phyloP scores from a whole-genome alignment of 2,888 invertebrate species.

The Andrena hattorfiana region DNA sequence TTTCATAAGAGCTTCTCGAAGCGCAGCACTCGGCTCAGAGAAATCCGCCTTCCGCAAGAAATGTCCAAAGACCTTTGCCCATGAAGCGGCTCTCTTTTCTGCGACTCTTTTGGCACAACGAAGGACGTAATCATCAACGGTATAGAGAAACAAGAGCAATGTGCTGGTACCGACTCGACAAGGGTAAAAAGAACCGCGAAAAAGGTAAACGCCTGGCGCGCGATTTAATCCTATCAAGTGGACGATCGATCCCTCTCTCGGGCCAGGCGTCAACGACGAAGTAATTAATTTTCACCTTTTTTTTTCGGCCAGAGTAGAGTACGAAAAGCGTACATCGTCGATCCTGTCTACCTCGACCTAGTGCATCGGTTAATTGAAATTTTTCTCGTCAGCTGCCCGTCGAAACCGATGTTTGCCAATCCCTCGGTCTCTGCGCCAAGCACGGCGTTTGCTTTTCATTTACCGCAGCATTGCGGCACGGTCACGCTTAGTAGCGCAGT shows the following conservation, averaged over 20 bases:
- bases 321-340: slow-evolving; percentile 60
- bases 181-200: slow-evolving; percentile 19
- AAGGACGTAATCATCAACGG: slow-evolving; percentile 48
- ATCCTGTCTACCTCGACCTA: slow-evolving; percentile 43
- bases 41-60: slow-evolving; percentile 48
- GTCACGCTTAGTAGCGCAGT: slow-evolving; percentile 65
- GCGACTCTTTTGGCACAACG: slow-evolving; percentile 23
- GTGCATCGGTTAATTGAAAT: slow-evolving; percentile 75
- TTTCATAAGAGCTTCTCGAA: slow-evolving; percentile 27
- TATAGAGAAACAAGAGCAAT: slow-evolving; percentile 19
- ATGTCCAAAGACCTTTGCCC: slow-evolving; percentile 31
- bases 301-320: slow-evolving; percentile 43
- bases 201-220: slow-evolving; percentile 42
- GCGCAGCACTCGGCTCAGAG: slow-evolving; percentile 26
- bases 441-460: slow-evolving; percentile 81
- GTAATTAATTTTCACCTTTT: slow-evolving; percentile 71
- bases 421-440: slow-evolving; percentile 62
- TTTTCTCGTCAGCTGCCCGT: slow-evolving; percentile 71
- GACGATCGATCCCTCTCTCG: slow-evolving; percentile 63
- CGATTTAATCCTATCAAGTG: slow-evolving; percentile 69
- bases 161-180: slow-evolving; percentile 24
- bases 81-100: neutral
- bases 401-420: slow-evolving; percentile 73
- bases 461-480: slow-evolving; percentile 64
- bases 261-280: slow-evolving; percentile 65